Conservation (phyloP, 2,797 vertebrate species). For the Menidia menidia region DNA sequence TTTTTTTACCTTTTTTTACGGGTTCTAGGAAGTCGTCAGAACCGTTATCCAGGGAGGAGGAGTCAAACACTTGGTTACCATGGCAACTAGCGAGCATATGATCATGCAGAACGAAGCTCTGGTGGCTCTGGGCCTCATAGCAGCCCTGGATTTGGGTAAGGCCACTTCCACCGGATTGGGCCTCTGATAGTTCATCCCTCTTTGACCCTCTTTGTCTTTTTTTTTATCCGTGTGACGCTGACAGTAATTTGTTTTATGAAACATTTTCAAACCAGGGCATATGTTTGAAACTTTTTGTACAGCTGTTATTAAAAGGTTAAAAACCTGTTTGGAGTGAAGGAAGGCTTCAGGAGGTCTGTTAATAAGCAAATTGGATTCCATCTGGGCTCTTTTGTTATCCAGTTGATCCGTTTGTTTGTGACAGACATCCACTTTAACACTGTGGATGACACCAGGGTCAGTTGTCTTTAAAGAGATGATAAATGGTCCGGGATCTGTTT, state of each 20-base stretch:
- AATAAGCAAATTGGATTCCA: not conserved
- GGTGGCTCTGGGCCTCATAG: conserved; percentile 95
- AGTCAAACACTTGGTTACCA: conserved; percentile 95
- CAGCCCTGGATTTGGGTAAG: conserved; percentile 94
- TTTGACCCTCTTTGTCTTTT: no score
- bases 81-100: conserved; percentile 99
- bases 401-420: not conserved
- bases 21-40: conserved; percentile 90
- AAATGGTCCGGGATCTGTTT: not conserved
- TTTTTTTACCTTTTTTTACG: not conserved
- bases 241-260: no score
- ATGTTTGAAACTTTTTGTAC: no score
- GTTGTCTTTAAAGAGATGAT: no score
- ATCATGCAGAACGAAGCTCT: conserved; percentile 99
- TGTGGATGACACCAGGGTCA: no score
- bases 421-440: no score
- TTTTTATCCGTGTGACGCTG: no score
- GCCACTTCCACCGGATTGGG: not conserved
- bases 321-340: no score
- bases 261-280: no score
- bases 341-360: no score
- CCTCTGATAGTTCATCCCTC: no score
- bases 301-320: no score
- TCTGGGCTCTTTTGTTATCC: not conserved
- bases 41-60: conserved; percentile 93